Base-by-base conservation (phyloP, 2,797 vertebrate genomes). In the Thalassophryne amazonica region DNA sequence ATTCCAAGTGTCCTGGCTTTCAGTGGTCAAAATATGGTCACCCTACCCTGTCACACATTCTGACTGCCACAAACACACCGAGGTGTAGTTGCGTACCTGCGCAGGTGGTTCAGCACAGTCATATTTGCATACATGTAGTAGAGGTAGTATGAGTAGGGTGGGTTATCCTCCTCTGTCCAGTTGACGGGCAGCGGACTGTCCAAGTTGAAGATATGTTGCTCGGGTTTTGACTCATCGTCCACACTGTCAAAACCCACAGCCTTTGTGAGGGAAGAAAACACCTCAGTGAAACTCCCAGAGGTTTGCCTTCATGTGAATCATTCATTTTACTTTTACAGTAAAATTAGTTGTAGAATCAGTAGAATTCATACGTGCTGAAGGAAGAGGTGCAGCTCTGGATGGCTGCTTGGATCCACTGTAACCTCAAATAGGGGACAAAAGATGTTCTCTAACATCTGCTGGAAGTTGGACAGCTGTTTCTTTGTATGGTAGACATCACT, bases 71-170 rank as follows among this genome's bases (percentile, higher is more conserved):
- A n/a, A 8, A n/a, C 37, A 2, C 45, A 32, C 1, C 18, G n/a
- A 39, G 13, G 21, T 19, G 16, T 9, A n/a, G 9, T 22, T 6
- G 73, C 85, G 53, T 88, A 95, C 97, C 89, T 96, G 82, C 97
- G 93, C 67, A 98, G 91, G 84, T 98, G 94, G 87, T 99, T 99
- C 41, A 99, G 91, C 77, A 99, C 89, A 71, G 94, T 95, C 90
- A 99, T 95, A 86, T 99, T 99, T 80, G 92, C 91, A 9, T 95
- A 99, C 93, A 95, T 98, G 27, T 99, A 97, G 80, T 98, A 99
- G 73, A 99, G 89, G 82, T 99, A 99, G 86, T 99, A 99, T 23
- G 95, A 96, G 34, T 99, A 99, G 0, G 96, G 96, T 0, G 97
- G 96, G 88, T 99, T 98, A 79, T 94, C 90, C 60, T 95, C 94